Evolutionary conservation across 2,113 vertebrate species (phyloP), one percentile per base, ranked within the genome.

Genomic region (Pseudorectes ferrugineus): DNA sequence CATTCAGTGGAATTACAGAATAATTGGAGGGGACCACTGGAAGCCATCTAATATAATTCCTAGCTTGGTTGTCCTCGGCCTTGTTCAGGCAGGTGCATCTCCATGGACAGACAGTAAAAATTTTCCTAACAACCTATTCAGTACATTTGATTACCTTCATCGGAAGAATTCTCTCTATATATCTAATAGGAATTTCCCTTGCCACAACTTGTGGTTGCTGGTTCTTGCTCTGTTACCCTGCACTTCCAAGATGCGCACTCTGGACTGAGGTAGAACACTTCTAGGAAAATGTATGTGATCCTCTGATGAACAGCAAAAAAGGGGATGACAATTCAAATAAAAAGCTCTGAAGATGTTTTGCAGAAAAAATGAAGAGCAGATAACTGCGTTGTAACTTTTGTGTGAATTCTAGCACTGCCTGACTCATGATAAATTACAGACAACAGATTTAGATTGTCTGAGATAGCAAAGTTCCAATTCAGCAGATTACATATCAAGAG

Each of bases 61-160:
- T 78, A 22, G 8, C 7, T 74, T 61, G 35, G 19, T 26, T 71
- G 17, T 79, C 15, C 29, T 43, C 21, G 7, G 10, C 13, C 35
- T 63, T 59, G 10, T 36, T 71, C 26, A 14, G 22, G 10, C 28
- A 62, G 43, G 26, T 38, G 52, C 9, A 12, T 18, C 14, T 62
- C 31, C 21, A 19, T 29, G 24, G 18, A 40, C 0, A 2, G 25
- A 84, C 9, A 65, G 20, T 42, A 23, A 10, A 57, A 10, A 23
- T 17, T 79, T 45, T 59, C 17, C n/a, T 40, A 61, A 59, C 12
- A 59, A 67, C 6, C 5, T 46, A 20, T 57, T 80, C 2, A 11
- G 40, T 35, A 28, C 0, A 1, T 73, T 43, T 77, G 12, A 58
- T 63, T 52, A 46, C 3, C 13, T n/a, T 29, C 4, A 58, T 0